phyloP scores from a whole-genome alignment of 2,888 invertebrate species.

The Xanthia togata region DNA sequence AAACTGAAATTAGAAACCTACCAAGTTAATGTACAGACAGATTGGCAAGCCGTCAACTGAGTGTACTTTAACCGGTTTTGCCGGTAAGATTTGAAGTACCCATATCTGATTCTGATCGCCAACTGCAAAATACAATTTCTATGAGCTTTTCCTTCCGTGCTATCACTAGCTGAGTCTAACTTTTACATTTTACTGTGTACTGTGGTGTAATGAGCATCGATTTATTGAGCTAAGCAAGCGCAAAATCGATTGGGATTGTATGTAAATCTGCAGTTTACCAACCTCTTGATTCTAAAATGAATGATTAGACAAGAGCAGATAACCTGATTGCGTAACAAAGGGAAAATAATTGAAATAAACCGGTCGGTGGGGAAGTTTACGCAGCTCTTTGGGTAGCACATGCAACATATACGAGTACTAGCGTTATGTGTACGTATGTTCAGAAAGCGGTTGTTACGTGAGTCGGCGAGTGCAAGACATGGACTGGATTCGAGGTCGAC shows the following conservation, averaged over 20 bases:
- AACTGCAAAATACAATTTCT: constrained; percentile 36
- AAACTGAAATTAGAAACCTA: constrained; percentile 50
- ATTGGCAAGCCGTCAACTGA: constrained; percentile 53
- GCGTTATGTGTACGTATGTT: constrained; percentile 72
- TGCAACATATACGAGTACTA: constrained; percentile 63
- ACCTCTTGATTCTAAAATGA: constrained; percentile 1
- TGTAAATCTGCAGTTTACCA: constrained; percentile 52
- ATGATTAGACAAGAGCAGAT: constrained; percentile 26
- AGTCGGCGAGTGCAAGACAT: constrained; percentile 86
- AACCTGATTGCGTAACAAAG: constrained; percentile 21
- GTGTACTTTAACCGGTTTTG: constrained; percentile 52
- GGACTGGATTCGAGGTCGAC: constrained; percentile 88
- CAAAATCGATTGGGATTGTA: constrained; percentile 53
- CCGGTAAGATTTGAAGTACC: constrained; percentile 40
- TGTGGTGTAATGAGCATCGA: constrained; percentile 30
- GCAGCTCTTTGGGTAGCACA: constrained; percentile 53
- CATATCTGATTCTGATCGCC: constrained; percentile 35
- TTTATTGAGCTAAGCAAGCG: constrained; percentile 39
- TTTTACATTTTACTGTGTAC: constrained; percentile 18
- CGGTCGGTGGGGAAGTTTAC: constrained; percentile 44
- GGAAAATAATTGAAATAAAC: constrained; percentile 41
- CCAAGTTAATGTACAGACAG: constrained; percentile 29
- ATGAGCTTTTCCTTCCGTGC: constrained; percentile 37
- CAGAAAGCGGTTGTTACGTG: constrained; percentile 88
- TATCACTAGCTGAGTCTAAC: constrained; percentile 11